Percentiles rank a stretch among this genome's conserved stretches.
Conservation (phyloP, 2,888 invertebrate genomes). For the Lottia gigantea region DNA sequence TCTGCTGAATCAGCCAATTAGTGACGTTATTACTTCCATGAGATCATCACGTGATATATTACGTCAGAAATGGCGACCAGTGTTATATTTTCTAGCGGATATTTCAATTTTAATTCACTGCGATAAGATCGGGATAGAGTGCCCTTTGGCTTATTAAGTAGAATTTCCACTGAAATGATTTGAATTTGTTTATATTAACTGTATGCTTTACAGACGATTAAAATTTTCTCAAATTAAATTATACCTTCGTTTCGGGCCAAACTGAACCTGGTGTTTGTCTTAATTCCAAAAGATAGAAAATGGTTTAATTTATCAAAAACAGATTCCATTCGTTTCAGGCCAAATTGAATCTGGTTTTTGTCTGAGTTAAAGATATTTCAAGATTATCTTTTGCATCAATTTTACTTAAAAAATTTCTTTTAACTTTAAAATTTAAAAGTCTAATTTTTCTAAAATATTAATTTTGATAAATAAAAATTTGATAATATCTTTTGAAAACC, state of each 20-base stretch:
- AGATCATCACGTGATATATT: not conserved
- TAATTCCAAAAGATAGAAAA: too few relatives aligned
- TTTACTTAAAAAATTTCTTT: too few relatives aligned
- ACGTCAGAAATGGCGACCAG: not conserved
- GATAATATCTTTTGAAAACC: too few relatives aligned
- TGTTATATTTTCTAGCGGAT: not conserved
- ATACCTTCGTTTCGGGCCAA: not conserved
- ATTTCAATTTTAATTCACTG: not conserved
- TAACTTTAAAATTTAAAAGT: too few relatives aligned
- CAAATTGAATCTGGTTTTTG: too few relatives aligned
- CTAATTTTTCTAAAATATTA: too few relatives aligned
- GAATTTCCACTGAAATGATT: not conserved
- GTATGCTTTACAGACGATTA: not conserved
- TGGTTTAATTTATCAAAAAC: too few relatives aligned
- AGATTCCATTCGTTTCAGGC: too few relatives aligned
- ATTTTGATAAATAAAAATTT: too few relatives aligned
- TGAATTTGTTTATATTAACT: not conserved
- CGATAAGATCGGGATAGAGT: not conserved
- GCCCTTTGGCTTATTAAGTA: slow-evolving; percentile 10
- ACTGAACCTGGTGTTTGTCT: too few relatives aligned
- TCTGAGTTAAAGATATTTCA: too few relatives aligned
- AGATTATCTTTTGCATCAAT: too few relatives aligned
- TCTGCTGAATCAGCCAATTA: not conserved
- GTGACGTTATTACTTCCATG: slow-evolving; percentile 4
- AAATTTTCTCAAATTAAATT: not conserved